These are phyloP conservation scores for Prochilodus magdalenae DNA, from an alignment of 2,113 vertebrate genomes.

Conservation along the genomic window DNA sequence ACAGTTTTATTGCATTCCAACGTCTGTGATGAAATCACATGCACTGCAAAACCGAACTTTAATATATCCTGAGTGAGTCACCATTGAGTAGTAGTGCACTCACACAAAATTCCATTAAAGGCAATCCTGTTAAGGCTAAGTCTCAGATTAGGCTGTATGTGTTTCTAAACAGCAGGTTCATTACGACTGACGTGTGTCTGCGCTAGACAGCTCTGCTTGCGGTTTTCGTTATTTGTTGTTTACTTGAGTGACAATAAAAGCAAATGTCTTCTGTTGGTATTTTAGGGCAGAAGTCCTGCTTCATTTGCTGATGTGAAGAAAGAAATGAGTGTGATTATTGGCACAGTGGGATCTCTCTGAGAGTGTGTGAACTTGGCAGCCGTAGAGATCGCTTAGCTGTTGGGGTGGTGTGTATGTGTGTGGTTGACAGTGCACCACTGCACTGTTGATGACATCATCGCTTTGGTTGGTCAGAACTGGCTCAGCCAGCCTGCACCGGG, in stretches of 20 bases:
- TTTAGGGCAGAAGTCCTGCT: no score
- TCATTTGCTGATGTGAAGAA: background rate
- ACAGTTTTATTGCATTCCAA: background rate
- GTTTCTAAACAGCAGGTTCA: slow-evolving; percentile 19
- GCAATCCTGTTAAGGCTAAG: background rate
- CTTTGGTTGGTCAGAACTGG: slow-evolving; percentile 54
- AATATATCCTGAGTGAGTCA: background rate
- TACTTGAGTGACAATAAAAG: no score
- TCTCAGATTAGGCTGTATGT: slow-evolving; percentile 23
- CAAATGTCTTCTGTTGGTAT: background rate
- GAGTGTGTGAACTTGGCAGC: background rate
- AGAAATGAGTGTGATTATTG: background rate
- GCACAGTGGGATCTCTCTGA: background rate
- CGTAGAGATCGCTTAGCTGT: background rate
- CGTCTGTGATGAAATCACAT: background rate
- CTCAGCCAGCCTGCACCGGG: slow-evolving; percentile 67
- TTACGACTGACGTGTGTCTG: slow-evolving; percentile 22
- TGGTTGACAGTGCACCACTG: slow-evolving; percentile 5
- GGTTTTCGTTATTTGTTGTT: background rate
- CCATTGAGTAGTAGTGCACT: background rate
- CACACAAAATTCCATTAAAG: background rate
- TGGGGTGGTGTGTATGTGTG: background rate
- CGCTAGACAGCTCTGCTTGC: background rate
- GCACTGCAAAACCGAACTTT: background rate
- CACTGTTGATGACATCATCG: slow-evolving; percentile 40